A percentile compares a stretch with the other conserved stretches of the same genome.
These are phyloP conservation scores for Pseudachorutes palmiensis DNA, from an alignment of 1,140 invertebrate species.

Conservation along the genomic window DNA sequence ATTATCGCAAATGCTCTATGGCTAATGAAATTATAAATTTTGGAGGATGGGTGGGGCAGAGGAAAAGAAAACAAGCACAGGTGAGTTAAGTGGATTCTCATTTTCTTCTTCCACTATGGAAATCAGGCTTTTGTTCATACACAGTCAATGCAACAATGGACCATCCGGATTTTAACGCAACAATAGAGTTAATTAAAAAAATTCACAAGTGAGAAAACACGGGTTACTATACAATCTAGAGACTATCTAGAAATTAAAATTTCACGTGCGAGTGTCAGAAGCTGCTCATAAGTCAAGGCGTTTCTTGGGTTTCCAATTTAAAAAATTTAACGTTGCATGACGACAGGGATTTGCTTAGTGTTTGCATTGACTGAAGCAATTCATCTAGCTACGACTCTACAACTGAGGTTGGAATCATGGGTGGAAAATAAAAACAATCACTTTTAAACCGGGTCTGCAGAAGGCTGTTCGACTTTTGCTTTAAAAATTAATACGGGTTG, in stretches of 20 bases:
- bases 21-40: slow-evolving; percentile 12
- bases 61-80: neutral
- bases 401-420: too few species aligned
- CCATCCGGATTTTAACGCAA: neutral
- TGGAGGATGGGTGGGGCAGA: slow-evolving; percentile 8
- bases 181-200: slow-evolving; percentile 9
- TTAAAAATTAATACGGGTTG: too few species aligned
- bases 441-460: too few species aligned
- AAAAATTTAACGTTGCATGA: too few species aligned
- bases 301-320: too few species aligned
- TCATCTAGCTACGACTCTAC: too few species aligned
- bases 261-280: too few species aligned
- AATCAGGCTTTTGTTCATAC: neutral
- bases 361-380: too few species aligned
- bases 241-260: neutral
- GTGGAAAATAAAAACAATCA: too few species aligned
- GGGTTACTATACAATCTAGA: neutral
- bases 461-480: too few species aligned
- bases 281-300: too few species aligned
- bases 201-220: slow-evolving; percentile 2
- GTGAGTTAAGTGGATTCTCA: slow-evolving; percentile 8
- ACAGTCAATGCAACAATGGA: neutral
- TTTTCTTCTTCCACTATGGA: neutral
- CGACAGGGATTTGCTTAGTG: too few species aligned
- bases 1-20: neutral